Evolutionary conservation across 2,797 vertebrate genomes (phyloP).

Genomic region (Sylvia borin): DNA sequence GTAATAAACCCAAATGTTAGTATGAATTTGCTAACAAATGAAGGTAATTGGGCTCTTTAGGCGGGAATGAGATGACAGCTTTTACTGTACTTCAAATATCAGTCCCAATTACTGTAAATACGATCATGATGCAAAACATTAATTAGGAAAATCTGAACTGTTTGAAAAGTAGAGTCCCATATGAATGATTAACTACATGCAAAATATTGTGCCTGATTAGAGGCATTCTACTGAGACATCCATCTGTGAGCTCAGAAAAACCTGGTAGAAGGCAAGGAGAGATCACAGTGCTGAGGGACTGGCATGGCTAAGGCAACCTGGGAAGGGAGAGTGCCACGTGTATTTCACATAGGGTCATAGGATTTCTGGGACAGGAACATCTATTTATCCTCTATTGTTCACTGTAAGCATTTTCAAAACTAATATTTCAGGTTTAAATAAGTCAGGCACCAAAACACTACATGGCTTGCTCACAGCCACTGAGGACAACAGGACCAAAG

Average conservation of each 20-base stretch:
- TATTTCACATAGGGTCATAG: background rate
- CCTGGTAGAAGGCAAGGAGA: background rate
- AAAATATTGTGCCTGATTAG: slow-evolving; percentile 60
- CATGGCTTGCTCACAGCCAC: background rate
- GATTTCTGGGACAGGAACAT: background rate
- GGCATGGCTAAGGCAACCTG: accelerated
- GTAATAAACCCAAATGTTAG: slow-evolving; percentile 44
- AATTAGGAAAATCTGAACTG: slow-evolving; percentile 69
- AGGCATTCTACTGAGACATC: slow-evolving; percentile 53
- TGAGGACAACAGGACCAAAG: background rate
- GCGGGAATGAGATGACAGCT: slow-evolving; percentile 64
- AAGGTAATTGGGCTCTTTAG: slow-evolving; percentile 67
- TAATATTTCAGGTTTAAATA: background rate
- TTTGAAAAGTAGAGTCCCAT: slow-evolving; percentile 62
- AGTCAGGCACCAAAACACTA: background rate
- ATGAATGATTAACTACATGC: slow-evolving; percentile 66
- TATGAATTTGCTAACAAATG: slow-evolving; percentile 63
- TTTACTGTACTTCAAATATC: slow-evolving; percentile 74
- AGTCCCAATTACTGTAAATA: slow-evolving; percentile 74
- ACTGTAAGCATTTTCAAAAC: background rate
- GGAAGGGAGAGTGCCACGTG: accelerated
- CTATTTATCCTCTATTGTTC: background rate
- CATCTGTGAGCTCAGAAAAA: slow-evolving; percentile 59
- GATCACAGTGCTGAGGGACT: background rate
- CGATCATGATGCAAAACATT: slow-evolving; percentile 69